Percentiles rank a stretch among this genome's conserved stretches.
Evolutionary conservation across 2,888 invertebrate species (phyloP).

Genomic region (Sarcophaga variegata): DNA sequence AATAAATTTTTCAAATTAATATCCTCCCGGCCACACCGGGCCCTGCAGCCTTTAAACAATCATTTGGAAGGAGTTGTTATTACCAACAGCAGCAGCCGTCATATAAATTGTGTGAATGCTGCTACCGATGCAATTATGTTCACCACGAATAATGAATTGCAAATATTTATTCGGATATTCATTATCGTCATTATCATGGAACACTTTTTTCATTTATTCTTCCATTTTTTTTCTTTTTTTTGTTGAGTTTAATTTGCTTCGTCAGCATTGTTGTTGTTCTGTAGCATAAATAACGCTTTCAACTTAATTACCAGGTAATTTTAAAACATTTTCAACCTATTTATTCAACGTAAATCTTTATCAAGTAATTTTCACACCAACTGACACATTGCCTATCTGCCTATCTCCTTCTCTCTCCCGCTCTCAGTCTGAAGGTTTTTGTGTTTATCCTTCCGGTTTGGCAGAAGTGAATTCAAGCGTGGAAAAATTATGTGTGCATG

Average conservation of each 20-base stretch:
- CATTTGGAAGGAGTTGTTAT: not conserved
- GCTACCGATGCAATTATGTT: not conserved
- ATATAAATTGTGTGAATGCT: not conserved
- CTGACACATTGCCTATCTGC: not conserved
- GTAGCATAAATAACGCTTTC: conserved; percentile 32
- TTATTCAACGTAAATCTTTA: conserved; percentile 19
- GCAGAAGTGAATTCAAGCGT: not conserved
- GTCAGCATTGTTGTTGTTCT: not conserved
- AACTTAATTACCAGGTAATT: conserved; percentile 60
- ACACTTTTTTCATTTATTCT: not conserved
- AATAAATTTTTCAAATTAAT: not conserved
- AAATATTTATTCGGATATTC: not conserved
- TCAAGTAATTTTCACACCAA: not conserved
- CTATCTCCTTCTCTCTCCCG: not conserved
- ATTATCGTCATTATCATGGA: not conserved
- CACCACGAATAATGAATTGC: not conserved
- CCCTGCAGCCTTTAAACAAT: conserved; percentile 2
- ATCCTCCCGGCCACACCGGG: not conserved
- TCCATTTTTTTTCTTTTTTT: too few relatives aligned
- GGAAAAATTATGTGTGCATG: not conserved
- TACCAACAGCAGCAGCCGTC: not conserved
- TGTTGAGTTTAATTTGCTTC: not conserved
- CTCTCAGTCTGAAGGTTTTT: not conserved
- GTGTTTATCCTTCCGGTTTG: not conserved
- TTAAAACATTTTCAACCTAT: not conserved